Evolutionary conservation across 2,888 invertebrate species (phyloP).

Genomic region (Callosobruchus maculatus): DNA sequence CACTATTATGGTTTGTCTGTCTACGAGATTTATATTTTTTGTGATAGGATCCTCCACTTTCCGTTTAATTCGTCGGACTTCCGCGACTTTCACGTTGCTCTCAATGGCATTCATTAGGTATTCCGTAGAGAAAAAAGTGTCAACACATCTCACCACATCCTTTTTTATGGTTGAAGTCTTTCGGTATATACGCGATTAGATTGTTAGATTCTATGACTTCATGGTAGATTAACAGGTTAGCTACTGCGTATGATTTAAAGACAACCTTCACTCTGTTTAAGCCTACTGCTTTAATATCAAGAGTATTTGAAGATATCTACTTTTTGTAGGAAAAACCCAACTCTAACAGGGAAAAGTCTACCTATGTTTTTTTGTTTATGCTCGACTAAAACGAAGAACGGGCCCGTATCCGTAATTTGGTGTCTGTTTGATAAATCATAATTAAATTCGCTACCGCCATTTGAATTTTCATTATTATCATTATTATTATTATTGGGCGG

Average conservation of each 20-base stretch:
- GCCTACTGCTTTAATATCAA: conserved; percentile 1
- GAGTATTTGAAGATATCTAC: not conserved
- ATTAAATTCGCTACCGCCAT: no score
- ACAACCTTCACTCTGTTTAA: not conserved
- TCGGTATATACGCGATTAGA: not conserved
- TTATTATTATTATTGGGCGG: not conserved
- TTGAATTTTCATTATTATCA: not conserved
- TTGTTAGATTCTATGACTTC: not conserved
- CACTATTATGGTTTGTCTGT: not conserved
- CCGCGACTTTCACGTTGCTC: not conserved
- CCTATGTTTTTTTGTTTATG: conserved; percentile 1
- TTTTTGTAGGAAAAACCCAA: not conserved
- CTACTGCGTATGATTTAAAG: not conserved
- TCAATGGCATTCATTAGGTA: not conserved
- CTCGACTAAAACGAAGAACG: not conserved
- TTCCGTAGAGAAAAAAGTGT: not conserved
- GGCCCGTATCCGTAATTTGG: not conserved
- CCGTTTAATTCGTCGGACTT: not conserved
- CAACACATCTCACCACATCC: not conserved
- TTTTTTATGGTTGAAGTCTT: not conserved
- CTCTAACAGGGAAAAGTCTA: not conserved
- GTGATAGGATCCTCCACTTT: not conserved
- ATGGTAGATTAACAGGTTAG: not conserved
- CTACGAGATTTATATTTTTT: not conserved
- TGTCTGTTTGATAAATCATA: no score